Evolutionary conservation across 1,140 invertebrate genomes (phyloP).

Genomic region (Saccostrea echinata): DNA sequence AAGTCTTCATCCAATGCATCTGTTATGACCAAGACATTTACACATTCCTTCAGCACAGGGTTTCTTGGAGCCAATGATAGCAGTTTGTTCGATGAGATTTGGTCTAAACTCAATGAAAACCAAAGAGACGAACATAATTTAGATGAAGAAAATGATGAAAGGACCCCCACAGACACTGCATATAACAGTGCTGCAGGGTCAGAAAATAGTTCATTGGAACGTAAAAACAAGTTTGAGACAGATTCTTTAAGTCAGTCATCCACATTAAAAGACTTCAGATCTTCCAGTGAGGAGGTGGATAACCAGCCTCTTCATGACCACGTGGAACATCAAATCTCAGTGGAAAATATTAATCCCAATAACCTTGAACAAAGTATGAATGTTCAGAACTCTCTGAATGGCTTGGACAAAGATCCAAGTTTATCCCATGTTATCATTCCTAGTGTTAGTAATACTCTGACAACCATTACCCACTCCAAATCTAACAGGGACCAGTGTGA

Average conservation of each 20-base stretch:
- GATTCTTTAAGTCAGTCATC: conserved; percentile 47
- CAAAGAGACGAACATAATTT: conserved; percentile 30
- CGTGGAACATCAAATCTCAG: conserved; percentile 18
- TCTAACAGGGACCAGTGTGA: conserved; percentile 58
- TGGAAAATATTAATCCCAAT: not conserved
- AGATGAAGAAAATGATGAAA: not conserved
- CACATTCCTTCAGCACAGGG: conserved; percentile 15
- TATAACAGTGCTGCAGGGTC: conserved; percentile 58
- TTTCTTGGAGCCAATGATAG: conserved; percentile 19
- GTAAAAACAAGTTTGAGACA: conserved; percentile 48
- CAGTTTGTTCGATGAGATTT: conserved; percentile 55
- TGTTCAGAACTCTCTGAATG: not conserved
- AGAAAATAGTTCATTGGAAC: conserved; percentile 60
- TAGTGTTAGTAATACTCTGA: not conserved
- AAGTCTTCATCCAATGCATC: not conserved
- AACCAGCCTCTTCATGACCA: not conserved
- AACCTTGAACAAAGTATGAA: not conserved
- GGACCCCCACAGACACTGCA: conserved; percentile 48
- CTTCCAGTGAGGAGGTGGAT: not conserved
- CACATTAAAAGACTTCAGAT: conserved; percentile 38
- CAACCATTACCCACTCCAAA: not conserved
- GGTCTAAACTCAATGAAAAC: conserved; percentile 47
- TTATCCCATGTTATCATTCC: not conserved
- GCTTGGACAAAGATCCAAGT: not conserved
- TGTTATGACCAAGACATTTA: conserved; percentile 30